phyloP scores from a whole-genome alignment of 2,797 vertebrate species.

The Platyrinchus mystaceus region DNA sequence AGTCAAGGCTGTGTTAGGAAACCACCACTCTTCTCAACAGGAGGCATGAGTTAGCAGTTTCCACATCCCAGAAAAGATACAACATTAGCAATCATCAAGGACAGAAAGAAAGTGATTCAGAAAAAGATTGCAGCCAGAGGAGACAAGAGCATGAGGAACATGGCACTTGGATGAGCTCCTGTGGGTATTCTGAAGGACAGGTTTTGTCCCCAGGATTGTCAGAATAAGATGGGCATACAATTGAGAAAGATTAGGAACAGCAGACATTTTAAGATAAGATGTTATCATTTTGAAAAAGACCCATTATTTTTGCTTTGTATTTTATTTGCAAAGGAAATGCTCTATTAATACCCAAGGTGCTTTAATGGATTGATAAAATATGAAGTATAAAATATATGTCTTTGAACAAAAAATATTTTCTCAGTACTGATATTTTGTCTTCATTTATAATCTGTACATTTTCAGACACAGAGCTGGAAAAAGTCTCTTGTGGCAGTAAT shows the following conservation, averaged over 20 bases:
- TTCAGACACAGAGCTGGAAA: not conserved
- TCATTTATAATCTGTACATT: not conserved
- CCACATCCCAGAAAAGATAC: not conserved
- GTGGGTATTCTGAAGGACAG: not conserved
- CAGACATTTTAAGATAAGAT: not conserved
- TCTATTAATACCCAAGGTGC: not conserved
- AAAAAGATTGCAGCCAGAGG: not conserved
- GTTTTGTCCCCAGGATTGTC: not conserved
- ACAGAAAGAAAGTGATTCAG: not conserved
- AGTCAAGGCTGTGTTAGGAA: not conserved
- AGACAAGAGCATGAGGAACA: fast-evolving
- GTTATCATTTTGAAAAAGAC: not conserved
- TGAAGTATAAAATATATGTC: not conserved
- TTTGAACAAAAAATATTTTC: not conserved
- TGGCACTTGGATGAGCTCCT: fast-evolving
- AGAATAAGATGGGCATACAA: not conserved
- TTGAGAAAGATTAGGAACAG: not conserved
- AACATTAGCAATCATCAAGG: not conserved
- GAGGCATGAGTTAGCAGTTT: not conserved
- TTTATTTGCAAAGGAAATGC: not conserved
- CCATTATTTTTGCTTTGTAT: not conserved
- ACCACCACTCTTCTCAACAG: not conserved
- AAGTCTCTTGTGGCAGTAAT: not conserved
- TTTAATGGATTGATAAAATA: not conserved
- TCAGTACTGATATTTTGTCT: not conserved